These are phyloP conservation scores for Callinectes sapidus DNA, from an alignment of 2,888 invertebrate genomes.

Conservation along the genomic window DNA sequence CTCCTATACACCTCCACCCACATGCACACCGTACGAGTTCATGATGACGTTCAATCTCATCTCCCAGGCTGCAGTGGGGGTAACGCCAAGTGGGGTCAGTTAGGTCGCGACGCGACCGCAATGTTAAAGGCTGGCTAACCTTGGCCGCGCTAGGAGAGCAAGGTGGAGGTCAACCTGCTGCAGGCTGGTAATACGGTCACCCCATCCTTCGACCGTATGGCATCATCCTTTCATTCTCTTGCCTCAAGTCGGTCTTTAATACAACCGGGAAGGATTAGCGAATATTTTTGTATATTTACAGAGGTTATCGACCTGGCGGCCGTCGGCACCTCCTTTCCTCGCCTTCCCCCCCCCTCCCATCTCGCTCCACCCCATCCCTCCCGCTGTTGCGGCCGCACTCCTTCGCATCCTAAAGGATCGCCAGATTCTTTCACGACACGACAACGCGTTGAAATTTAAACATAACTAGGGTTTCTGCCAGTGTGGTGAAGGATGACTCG, in stretches of 20 bases:
- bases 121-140: slow-evolving; percentile 55
- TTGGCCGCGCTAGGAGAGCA: slow-evolving; percentile 56
- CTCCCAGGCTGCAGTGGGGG: slow-evolving; percentile 10
- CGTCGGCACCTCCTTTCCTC: not conserved
- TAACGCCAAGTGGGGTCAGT: not conserved
- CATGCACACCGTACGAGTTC: not conserved
- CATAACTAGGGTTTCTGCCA: not conserved
- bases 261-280: not conserved
- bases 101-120: slow-evolving; percentile 35
- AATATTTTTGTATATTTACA: not conserved
- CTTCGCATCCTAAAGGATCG: not conserved
- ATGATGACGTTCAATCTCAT: not conserved
- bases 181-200: slow-evolving; percentile 23
- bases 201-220: not conserved
- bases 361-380: not conserved
- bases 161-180: slow-evolving; percentile 50
- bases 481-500: not conserved
- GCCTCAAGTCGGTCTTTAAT: not conserved
- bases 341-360: not conserved
- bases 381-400: not conserved
- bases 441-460: not conserved
- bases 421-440: not conserved
- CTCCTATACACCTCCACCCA: slow-evolving; percentile 27
- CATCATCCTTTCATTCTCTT: not conserved
- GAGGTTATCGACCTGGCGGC: slow-evolving; percentile 16